phyloP scores from a whole-genome alignment of 2,113 vertebrate genomes.

The Gadus chalcogrammus region DNA sequence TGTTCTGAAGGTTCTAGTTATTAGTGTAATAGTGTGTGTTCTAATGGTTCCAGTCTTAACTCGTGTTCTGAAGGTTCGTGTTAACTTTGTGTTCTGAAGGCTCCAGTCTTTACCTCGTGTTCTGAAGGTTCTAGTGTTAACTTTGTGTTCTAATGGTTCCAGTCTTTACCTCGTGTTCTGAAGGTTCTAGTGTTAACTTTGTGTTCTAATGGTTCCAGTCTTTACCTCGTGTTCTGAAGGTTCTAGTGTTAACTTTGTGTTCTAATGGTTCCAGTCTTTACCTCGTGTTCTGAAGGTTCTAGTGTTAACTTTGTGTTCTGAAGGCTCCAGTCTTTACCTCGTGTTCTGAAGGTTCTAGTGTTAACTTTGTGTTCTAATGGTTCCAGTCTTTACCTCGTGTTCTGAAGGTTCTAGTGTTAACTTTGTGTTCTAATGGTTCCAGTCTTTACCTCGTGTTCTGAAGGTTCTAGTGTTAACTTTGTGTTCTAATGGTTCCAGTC shows the following conservation, averaged over 20 bases:
- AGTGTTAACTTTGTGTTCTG: too few species aligned
- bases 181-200: too few species aligned
- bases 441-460: too few species aligned
- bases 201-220: neutral
- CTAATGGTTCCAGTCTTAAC: too few species aligned
- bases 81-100: neutral
- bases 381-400: slow-evolving; percentile 65
- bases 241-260: slow-evolving; percentile 50
- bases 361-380: too few species aligned
- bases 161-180: too few species aligned
- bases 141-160: too few species aligned
- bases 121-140: slow-evolving; percentile 81
- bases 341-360: slow-evolving; percentile 80
- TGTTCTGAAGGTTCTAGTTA: too few species aligned
- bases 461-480: slow-evolving; percentile 61
- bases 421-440: too few species aligned
- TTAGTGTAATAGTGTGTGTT: too few species aligned
- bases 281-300: slow-evolving; percentile 46
- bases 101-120: slow-evolving; percentile 76
- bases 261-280: slow-evolving; percentile 37
- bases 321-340: too few species aligned
- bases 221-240: slow-evolving; percentile 85
- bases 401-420: too few species aligned
- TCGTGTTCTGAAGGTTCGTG: neutral
- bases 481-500: neutral